Conservation (phyloP, 2,113 vertebrate genomes). For the Spea bombifrons region DNA sequence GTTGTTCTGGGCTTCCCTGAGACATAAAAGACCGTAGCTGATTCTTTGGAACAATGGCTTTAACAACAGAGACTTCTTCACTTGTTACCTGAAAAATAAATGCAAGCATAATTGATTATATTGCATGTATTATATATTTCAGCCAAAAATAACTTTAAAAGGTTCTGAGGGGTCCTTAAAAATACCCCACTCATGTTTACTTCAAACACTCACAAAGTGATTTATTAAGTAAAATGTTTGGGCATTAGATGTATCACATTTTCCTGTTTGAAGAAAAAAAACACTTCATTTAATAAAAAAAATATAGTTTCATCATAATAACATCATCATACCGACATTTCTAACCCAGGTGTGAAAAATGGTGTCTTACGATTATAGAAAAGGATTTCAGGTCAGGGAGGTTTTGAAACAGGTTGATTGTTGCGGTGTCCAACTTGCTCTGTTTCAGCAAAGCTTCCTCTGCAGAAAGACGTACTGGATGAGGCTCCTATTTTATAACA, state of each 20-base stretch:
- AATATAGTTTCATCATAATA: neutral
- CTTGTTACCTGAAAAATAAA: constrained; percentile 83
- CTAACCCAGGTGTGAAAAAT: constrained; percentile 30
- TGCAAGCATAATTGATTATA: too few relatives aligned
- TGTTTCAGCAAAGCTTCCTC: constrained; percentile 87
- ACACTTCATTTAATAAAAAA: neutral
- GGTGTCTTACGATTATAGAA: constrained; percentile 85
- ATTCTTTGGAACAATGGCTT: constrained; percentile 88
- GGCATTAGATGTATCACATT: too few relatives aligned
- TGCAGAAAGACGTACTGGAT: constrained; percentile 84
- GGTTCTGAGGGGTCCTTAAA: too few relatives aligned
- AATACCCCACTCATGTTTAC: too few relatives aligned
- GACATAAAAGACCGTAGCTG: constrained; percentile 96
- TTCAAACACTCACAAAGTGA: too few relatives aligned
- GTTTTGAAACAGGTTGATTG: constrained; percentile 86
- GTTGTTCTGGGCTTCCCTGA: constrained; percentile 89
- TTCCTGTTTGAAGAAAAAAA: too few relatives aligned
- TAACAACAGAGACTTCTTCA: constrained; percentile 85
- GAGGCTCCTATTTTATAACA: constrained; percentile 81
- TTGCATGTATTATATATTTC: too few relatives aligned
- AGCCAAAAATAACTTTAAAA: neutral
- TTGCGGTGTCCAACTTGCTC: constrained; percentile 75
- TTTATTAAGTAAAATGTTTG: too few relatives aligned
- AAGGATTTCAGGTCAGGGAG: constrained; percentile 92
- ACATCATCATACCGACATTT: neutral